Conservation (phyloP, 2,888 invertebrate genomes). For the Steinernema scapterisci region DNA sequence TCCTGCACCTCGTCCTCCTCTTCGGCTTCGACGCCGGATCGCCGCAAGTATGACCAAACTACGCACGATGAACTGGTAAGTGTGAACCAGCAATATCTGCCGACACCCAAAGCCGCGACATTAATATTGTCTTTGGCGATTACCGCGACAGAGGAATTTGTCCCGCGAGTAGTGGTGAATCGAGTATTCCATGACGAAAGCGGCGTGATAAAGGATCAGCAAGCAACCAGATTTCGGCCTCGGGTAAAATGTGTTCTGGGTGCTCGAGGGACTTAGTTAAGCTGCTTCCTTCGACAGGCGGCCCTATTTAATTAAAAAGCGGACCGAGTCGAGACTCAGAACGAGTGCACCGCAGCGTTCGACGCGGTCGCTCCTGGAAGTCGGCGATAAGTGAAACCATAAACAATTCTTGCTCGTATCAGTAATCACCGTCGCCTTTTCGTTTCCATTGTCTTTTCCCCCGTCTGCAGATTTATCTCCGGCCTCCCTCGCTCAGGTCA, state of each 20-base stretch:
- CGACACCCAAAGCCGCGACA: neutral
- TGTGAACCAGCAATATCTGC: neutral
- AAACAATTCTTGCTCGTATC: slow-evolving; percentile 16
- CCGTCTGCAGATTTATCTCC: neutral
- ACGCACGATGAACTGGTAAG: slow-evolving; percentile 20
- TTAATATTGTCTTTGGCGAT: neutral
- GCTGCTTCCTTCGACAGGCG: neutral
- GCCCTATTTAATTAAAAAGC: slow-evolving; percentile 28
- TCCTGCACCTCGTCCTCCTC: no score
- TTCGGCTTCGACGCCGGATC: slow-evolving; percentile 21
- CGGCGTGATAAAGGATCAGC: slow-evolving; percentile 11
- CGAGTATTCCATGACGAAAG: neutral
- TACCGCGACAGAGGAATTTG: neutral
- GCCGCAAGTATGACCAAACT: slow-evolving; percentile 20
- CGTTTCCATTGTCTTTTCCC: neutral
- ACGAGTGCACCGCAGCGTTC: neutral
- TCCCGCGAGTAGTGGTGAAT: neutral
- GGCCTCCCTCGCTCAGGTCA: neutral
- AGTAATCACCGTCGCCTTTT: neutral
- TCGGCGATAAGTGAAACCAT: neutral
- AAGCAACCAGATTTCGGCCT: neutral
- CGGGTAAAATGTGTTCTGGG: slow-evolving; percentile 4
- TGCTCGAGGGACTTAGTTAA: slow-evolving; percentile 13
- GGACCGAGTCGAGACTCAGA: neutral
- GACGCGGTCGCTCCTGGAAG: neutral